Base-by-base conservation (phyloP, 1,140 invertebrate genomes). In the Sesamia nonagrioides region DNA sequence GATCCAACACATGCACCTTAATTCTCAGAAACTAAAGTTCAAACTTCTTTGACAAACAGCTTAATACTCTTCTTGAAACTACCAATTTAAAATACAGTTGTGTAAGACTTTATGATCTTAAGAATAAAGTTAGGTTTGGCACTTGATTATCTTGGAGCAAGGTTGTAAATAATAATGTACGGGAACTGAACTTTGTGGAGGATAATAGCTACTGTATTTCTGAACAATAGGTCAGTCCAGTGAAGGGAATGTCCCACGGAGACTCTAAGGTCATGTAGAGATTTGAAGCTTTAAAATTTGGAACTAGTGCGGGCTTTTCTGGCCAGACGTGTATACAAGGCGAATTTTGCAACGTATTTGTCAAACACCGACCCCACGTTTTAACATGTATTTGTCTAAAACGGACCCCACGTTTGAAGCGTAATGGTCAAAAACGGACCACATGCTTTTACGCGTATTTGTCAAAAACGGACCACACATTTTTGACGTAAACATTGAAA, bases 171-270 rank as follows among this genome's bases (percentile, higher is more conserved):
- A 21, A 61, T 48, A 76, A 76, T 52, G 21, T 52, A 72, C 48
- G 69, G 48, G 58, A 76, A 76, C 73, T 48, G 35, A 63, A 63
- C 58, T 58, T 60, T 45, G 50, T 45, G 6, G 52, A 21, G 15
- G 58, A 77, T 77, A 77, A 68, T 77, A 18, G 61, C 74, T 77
- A 66, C 74, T 77, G 74, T 77, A 6, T 77, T 68, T 9, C 40
- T 75, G 58, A 77, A 77, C 74, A 77, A 77, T 77, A 77, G 74
- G 74, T 77, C 74, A 77, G 48, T 77, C 42, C n/a, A 56, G 74
- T 77, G 74, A 77, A 77, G 58, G 74, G 74, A 77, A 54, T 56
- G 60, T 77, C 74, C 35, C 74, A 77, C 74, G 48, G 33, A 40
- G 42, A 76, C 66, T 56, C 27, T 68, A 66, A 68, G 74, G 74